A percentile compares a stretch with the other conserved stretches of the same genome.
phyloP scores from a whole-genome alignment of 2,797 vertebrate genomes.

The Loriculus beryllinus region DNA sequence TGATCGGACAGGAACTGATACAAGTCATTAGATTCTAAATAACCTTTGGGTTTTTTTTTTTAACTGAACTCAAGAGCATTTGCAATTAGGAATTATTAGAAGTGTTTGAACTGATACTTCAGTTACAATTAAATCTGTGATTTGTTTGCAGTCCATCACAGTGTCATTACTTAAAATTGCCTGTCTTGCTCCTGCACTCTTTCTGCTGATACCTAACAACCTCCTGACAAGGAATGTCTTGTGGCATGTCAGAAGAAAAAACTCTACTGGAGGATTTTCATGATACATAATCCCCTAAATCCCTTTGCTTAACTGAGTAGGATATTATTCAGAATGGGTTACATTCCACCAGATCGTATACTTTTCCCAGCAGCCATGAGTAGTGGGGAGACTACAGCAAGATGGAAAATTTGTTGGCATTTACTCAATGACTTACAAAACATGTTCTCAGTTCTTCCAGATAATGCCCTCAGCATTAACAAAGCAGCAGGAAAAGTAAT shows the following conservation, averaged over 20 bases:
- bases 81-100: background rate
- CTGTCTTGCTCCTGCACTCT: background rate
- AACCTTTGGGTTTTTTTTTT: conserved; percentile 13
- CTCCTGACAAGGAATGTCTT: background rate
- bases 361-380: background rate
- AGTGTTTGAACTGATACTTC: background rate
- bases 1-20: background rate
- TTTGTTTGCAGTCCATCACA: background rate
- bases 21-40: background rate
- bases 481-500: background rate
- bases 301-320: background rate
- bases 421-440: background rate
- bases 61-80: background rate
- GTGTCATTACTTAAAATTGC: background rate
- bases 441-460: background rate
- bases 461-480: background rate
- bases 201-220: background rate
- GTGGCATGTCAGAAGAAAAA: background rate
- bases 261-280: background rate
- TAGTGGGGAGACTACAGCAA: background rate
- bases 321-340: background rate
- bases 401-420: background rate
- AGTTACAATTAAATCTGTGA: background rate
- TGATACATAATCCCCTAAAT: background rate
- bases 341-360: background rate